These are phyloP conservation scores for Papilio dardanus DNA, from an alignment of 1,140 invertebrate genomes.

Conservation along the genomic window DNA sequence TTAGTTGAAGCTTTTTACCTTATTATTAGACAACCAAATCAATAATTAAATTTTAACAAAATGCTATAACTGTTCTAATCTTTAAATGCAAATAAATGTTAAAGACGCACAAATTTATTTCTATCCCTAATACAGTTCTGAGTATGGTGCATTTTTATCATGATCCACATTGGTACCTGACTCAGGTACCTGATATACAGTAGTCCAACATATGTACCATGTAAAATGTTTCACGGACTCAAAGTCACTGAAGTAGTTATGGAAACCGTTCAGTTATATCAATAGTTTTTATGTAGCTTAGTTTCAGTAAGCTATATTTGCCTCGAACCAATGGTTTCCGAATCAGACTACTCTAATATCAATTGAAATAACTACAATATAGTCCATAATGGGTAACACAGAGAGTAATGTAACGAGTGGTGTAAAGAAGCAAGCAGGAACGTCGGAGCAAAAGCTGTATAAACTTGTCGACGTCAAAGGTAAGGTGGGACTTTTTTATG, in stretches of 20 bases:
- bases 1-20: constrained; percentile 83
- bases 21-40: constrained; percentile 49
- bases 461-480: constrained; percentile 94
- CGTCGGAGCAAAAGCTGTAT: constrained; percentile 90
- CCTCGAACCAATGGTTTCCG: background rate
- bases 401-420: constrained; percentile 96
- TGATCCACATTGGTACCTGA: too few species aligned
- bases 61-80: too few species aligned
- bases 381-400: constrained; percentile 91
- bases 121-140: background rate
- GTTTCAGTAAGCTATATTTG: background rate
- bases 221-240: background rate
- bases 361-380: background rate
- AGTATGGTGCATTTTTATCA: too few species aligned
- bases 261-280: constrained; percentile 11
- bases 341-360: background rate
- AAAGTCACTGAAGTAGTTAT: constrained; percentile 1
- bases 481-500: too few species aligned
- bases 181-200: too few species aligned
- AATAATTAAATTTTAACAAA: background rate
- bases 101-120: background rate
- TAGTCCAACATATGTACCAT: background rate
- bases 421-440: constrained; percentile 95
- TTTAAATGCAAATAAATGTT: background rate
- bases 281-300: constrained; percentile 14